Evolutionary conservation across 2,113 vertebrate genomes (phyloP).

Genomic region (Trichechus manatus): DNA sequence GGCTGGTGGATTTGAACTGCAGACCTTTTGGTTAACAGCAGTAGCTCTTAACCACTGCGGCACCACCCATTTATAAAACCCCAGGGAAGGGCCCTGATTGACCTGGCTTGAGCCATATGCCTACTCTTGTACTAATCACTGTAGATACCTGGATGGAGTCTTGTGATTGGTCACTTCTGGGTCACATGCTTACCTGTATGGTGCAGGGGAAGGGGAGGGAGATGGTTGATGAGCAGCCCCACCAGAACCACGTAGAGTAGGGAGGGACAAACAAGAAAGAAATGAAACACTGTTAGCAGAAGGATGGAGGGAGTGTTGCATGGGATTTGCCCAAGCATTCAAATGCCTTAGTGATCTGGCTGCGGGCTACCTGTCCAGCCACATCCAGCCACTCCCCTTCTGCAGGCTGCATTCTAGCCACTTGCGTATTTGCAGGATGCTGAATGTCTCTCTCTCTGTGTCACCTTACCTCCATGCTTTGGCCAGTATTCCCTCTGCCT

Average conservation of each 20-base stretch:
- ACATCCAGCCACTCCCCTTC: background rate
- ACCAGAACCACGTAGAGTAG: accelerated
- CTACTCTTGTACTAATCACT: background rate
- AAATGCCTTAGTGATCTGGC: background rate
- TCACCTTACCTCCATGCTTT: no score
- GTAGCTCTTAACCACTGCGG: no score
- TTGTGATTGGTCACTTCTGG: constrained; percentile 8
- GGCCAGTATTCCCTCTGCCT: background rate
- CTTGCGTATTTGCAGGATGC: background rate
- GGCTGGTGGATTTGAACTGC: no score
- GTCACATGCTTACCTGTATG: background rate
- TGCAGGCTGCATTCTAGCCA: no score
- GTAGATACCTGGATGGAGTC: background rate
- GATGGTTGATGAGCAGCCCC: background rate
- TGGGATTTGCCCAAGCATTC: no score
- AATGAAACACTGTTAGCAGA: background rate
- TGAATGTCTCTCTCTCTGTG: no score
- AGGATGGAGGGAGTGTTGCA: background rate
- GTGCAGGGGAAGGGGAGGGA: background rate
- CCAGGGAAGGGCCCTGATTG: background rate
- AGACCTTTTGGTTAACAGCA: no score
- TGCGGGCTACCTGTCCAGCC: background rate
- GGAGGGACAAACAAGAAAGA: background rate
- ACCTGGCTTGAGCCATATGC: background rate
- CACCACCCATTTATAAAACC: background rate